Base-by-base conservation (phyloP, 2,113 vertebrate genomes). In the Sterna hirundo region DNA sequence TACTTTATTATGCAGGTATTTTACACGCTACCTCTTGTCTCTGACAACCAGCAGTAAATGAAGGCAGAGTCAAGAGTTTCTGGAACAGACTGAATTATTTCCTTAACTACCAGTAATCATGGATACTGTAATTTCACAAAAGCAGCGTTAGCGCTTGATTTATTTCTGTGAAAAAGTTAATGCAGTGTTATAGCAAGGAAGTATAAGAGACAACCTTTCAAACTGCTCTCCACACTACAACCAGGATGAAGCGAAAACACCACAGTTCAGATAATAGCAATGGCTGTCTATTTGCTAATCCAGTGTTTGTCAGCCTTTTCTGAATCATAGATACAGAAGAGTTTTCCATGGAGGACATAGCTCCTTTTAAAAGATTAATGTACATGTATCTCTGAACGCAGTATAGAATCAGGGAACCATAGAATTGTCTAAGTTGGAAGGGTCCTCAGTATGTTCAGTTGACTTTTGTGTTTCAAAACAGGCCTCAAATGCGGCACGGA, bases 1-100 rank as follows among this genome's bases (percentile, higher is more conserved):
- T 49, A 81, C 54, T 93, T 79, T 92, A 90, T 75, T 88, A 90
- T 70, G 58, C 68, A 87, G 57, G 26, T 86, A 78, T 79, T 96
- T 94, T 61, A 84, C 30, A 83, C 7, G 22, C 21, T 61, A 74
- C 75, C 64, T 83, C 58, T 85, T 26, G 1, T 42, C 82, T 84
- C 79, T 68, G 88, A 77, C 60, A 94, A 86, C 30, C 36, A 91
- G 57, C 32, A 83, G 62, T 55, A 94, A 92, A 83, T 38, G 34
- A 76, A 94, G 42, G 22, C 42, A 88, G n/a, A 96, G 19, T 46
- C 54, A 93, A 90, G 61, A 68, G 32, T 72, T 94, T 91, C 61
- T 76, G 44, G 46, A 86, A 77, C 21, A 86, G 16, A 77, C 29
- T 77, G 72, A 95, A 80, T 80, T 88, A 74, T 55, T 93, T 84